Evolutionary conservation across 2,113 vertebrate species (phyloP).

Genomic region (Silurus meridionalis): DNA sequence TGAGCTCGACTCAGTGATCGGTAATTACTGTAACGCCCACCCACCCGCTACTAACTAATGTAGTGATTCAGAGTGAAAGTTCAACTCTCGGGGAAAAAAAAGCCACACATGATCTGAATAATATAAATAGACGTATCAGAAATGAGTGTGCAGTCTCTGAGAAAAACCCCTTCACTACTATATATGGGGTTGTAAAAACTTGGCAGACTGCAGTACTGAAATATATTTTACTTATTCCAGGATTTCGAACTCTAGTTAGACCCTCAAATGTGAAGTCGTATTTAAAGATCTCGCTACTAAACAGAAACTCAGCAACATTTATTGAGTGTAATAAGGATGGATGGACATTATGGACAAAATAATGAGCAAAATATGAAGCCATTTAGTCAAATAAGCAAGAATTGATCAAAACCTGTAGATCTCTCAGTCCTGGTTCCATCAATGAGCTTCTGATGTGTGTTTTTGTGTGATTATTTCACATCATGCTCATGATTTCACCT

Average conservation of each 20-base stretch:
- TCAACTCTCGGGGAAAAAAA: background rate
- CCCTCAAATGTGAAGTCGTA: background rate
- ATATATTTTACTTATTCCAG: background rate
- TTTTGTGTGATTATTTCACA: too few relatives aligned
- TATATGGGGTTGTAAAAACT: background rate
- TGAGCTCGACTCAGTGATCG: constrained; percentile 54
- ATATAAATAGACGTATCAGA: background rate
- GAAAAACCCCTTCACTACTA: background rate
- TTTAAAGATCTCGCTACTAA: background rate
- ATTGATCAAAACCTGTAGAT: too few relatives aligned
- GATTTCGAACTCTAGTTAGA: background rate
- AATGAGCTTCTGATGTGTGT: too few relatives aligned
- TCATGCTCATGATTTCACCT: too few relatives aligned
- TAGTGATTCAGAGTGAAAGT: background rate
- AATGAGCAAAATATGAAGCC: too few relatives aligned
- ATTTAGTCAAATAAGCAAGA: too few relatives aligned
- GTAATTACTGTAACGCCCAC: background rate
- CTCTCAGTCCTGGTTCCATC: too few relatives aligned
- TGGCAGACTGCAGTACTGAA: background rate
- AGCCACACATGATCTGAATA: background rate
- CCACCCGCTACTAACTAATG: too few relatives aligned
- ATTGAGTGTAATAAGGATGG: background rate
- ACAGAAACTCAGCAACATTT: background rate
- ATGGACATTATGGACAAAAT: background rate
- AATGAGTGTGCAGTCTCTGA: background rate